Evolutionary conservation across 1,140 invertebrate genomes (phyloP).

Genomic region (Bombus sibiricus): DNA sequence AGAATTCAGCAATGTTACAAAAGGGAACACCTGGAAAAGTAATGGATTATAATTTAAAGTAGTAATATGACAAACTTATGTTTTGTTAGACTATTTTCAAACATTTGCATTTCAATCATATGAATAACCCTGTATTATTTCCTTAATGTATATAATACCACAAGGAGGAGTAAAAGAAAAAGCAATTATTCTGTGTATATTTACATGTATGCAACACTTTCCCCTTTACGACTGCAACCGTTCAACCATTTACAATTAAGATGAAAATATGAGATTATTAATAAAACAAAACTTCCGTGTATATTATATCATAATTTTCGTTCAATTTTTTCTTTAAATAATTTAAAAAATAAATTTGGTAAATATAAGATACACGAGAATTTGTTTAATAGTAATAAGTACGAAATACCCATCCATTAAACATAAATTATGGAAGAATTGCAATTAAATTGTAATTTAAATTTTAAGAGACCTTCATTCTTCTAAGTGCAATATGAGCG

Average conservation of each 20-base stretch:
- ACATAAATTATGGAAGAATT: slow-evolving; percentile 17
- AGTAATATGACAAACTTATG: background rate
- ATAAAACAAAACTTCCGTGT: slow-evolving; percentile 5
- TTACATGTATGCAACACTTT: slow-evolving; percentile 46
- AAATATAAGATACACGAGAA: slow-evolving; percentile 21
- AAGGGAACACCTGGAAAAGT: slow-evolving; percentile 80
- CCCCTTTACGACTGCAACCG: slow-evolving; percentile 29
- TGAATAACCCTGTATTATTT: background rate
- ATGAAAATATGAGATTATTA: slow-evolving; percentile 44
- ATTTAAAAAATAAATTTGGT: background rate
- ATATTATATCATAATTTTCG: background rate
- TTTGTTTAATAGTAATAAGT: slow-evolving; percentile 52
- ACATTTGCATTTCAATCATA: background rate
- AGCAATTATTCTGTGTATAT: slow-evolving; percentile 35
- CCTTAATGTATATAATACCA: background rate
- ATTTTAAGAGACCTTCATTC: slow-evolving; percentile 73
- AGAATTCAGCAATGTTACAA: slow-evolving; percentile 77
- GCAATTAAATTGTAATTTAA: slow-evolving; percentile 43
- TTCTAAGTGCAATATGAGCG: slow-evolving; percentile 70
- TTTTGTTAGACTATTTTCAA: background rate
- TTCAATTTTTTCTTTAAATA: background rate
- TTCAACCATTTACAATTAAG: slow-evolving; percentile 7
- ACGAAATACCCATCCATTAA: slow-evolving; percentile 25
- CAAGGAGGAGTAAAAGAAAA: slow-evolving; percentile 48
- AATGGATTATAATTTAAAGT: slow-evolving; percentile 46